Base-by-base conservation (phyloP, 1,140 invertebrate genomes). In the Laupala kohalensis region DNA sequence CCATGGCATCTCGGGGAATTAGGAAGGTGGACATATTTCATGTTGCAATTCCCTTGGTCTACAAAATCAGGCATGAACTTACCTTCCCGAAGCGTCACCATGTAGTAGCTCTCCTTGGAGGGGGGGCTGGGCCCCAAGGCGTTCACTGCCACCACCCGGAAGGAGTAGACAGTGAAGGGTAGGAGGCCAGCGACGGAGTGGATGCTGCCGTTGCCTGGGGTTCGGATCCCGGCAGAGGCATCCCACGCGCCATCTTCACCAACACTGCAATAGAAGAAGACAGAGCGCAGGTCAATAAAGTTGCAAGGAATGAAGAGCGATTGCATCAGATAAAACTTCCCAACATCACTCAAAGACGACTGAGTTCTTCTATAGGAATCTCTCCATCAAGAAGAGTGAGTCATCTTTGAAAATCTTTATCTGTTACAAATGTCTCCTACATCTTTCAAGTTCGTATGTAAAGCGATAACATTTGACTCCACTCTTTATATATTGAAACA, bases 101-200 rank as follows among this genome's bases (percentile, higher is more conserved):
- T 90, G 79, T 89, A 90, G 80, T 90, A 91, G 67, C 89, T 90
- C 77, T 88, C 85, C 78, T 87, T 87, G 79, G 89, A 90, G 64
- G 89, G 88, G 63, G 80, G 80, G 79, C 89, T 90, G 65, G 83
- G 80, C 71, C 90, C 90, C 78, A 90, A 84, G 69, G 84, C 85
- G 79, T 91, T 92, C 63, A 90, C 88, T 37, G 88, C 90, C 67
- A 87, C 79, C 71, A 91, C 85, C 70, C 87, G 84, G 81, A 92
- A 92, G 79, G 88, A 90, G 80, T 92, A 91, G 66, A 90, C 89
- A 29, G 88, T 91, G 79, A 88, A 92, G 23, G 90, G 90, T 73
- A 83, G 82, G 71, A 92, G 82, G 67, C 83, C 84, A 71, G 83
- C 84, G 74, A 92, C 85, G 77, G 85, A 82, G 83, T 89, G 88